These are phyloP conservation scores for Cephus pulcher DNA, from an alignment of 2,888 invertebrate genomes.

Conservation along the genomic window DNA sequence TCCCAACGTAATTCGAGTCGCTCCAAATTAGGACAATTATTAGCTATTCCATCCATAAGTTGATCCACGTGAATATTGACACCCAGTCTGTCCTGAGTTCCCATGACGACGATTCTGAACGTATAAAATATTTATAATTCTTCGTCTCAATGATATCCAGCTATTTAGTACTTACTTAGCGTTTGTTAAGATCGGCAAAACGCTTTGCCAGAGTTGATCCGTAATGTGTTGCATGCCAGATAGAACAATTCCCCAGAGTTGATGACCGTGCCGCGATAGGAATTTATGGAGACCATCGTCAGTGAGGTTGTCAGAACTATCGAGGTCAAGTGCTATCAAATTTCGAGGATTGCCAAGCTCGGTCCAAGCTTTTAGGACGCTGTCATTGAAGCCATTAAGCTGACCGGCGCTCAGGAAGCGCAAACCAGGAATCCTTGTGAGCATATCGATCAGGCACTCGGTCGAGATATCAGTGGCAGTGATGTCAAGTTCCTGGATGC, in stretches of 20 bases:
- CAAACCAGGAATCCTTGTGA: slow-evolving; percentile 86
- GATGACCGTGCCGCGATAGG: slow-evolving; percentile 88
- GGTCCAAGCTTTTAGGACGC: slow-evolving; percentile 91
- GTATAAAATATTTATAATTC: slow-evolving; percentile 10
- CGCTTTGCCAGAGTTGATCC: slow-evolving; percentile 97
- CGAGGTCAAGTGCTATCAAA: slow-evolving; percentile 90
- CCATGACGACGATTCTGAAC: slow-evolving; percentile 94
- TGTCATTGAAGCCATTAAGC: slow-evolving; percentile 97
- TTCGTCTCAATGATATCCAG: neutral
- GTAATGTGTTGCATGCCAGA: slow-evolving; percentile 98
- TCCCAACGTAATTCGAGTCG: slow-evolving; percentile 98
- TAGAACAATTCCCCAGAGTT: slow-evolving; percentile 87
- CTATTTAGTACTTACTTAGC: slow-evolving; percentile 77
- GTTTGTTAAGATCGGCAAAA: slow-evolving; percentile 90
- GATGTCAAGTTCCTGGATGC: slow-evolving; percentile 93
- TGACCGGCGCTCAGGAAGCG: slow-evolving; percentile 95
- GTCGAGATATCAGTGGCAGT: slow-evolving; percentile 96
- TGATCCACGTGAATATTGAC: slow-evolving; percentile 98
- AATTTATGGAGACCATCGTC: slow-evolving; percentile 95
- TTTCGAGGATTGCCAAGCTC: slow-evolving; percentile 83
- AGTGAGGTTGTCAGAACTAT: slow-evolving; percentile 93
- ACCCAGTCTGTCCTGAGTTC: slow-evolving; percentile 95
- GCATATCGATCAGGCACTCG: slow-evolving; percentile 93
- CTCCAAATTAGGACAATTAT: slow-evolving; percentile 88
- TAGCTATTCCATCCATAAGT: slow-evolving; percentile 96